Evolutionary conservation across 2,888 invertebrate genomes (phyloP), one percentile per base, ranked within the genome.

Genomic region (Dusona sp.): DNA sequence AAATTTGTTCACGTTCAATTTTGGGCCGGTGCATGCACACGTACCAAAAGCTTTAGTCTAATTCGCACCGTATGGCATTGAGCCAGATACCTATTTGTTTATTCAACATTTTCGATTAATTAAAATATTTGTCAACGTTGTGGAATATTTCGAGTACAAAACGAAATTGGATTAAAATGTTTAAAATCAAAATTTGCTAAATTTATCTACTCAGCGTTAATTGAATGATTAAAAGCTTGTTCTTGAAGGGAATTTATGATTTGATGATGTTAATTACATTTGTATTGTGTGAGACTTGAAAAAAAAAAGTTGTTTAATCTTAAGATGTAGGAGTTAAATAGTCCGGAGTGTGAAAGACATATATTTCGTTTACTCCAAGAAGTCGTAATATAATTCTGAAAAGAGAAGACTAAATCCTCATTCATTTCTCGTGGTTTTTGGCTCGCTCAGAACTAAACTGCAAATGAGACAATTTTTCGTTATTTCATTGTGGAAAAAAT

Each of bases 1-100:
- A 61, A 61, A 61, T 61, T 61, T 29, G 61, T 29, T 61, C 16
- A 29, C 61, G 29, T 61, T 61, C 29, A 29, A 61, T 29, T 61
- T 61, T 61, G 29, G 29, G 9, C 13, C 29, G 11, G 29, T 13
- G 61, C 61, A 61, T 25, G 57, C n/a, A 9, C n/a, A 9, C 29
- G 29, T 16, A 61, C 61, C 29, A 16, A 61, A 29, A 61, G 29
- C 29, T 61, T 29, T 13, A 22, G 22, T 57, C 13, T 57, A 4
- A 57, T n/a, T 61, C 61, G 61, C 29, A 29, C 16, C 29, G 9
- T 29, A 16, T 29, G 16, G 29, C 61, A 16, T 16, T 61, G 61
- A 61, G 25, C 13, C 25, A 57, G 11, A 2, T 2, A 11, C 22
- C 7, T 13, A 54, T 9, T 54, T 54, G 8, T 57, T 57, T 25